phyloP scores from a whole-genome alignment of 1,140 invertebrate species.

The Myzus persicae region DNA sequence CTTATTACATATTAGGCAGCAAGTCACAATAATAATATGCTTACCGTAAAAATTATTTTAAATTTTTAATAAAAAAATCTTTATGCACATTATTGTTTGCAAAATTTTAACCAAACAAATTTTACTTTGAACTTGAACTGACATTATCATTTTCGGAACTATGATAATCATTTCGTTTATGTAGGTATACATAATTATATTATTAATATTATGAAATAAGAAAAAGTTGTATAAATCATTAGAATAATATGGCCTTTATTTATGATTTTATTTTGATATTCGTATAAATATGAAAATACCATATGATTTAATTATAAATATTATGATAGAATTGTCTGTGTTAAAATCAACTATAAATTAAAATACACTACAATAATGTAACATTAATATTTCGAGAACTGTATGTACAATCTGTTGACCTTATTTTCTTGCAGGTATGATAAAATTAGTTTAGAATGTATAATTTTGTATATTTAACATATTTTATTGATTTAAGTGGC shows the following conservation, averaged over 20 bases:
- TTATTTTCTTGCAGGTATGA: background rate
- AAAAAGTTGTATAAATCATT: background rate
- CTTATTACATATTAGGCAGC: background rate
- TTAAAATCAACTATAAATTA: background rate
- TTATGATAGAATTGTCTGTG: background rate
- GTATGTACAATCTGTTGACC: background rate
- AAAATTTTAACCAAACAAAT: background rate
- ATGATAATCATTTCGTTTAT: background rate
- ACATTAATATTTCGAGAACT: background rate
- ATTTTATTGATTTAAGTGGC: background rate
- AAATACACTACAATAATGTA: background rate
- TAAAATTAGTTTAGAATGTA: slow-evolving; percentile 14
- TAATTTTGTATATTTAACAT: background rate
- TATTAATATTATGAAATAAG: background rate
- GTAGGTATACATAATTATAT: background rate
- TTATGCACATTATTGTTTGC: no score
- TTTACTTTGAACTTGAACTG: background rate
- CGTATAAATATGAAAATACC: background rate
- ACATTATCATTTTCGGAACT: no score
- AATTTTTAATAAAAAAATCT: background rate
- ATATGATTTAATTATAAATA: background rate
- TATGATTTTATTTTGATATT: background rate
- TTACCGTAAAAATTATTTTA: background rate
- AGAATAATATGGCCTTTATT: background rate
- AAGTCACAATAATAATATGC: no score